phyloP scores from a whole-genome alignment of 2,797 vertebrate species.

The Bufotes viridis region DNA sequence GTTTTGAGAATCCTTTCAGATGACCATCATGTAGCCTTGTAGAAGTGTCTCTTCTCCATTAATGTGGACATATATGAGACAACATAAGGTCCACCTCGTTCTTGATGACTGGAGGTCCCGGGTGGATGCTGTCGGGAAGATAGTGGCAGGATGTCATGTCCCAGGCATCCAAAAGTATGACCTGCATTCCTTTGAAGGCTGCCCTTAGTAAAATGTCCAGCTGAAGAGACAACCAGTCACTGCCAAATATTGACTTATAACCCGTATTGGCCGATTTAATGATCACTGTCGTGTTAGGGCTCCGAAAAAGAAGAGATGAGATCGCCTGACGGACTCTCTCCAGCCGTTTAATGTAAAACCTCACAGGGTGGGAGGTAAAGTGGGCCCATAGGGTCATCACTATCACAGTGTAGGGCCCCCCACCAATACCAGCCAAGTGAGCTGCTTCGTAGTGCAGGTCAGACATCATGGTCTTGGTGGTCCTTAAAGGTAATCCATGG shows the following conservation, averaged over 20 bases:
- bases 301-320: neutral
- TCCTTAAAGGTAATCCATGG: constrained; percentile 66
- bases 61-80: neutral
- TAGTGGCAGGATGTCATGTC: constrained; percentile 7
- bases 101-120: neutral
- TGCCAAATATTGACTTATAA: constrained; percentile 5
- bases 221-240: constrained; percentile 7
- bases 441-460: constrained; percentile 65
- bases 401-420: constrained; percentile 64
- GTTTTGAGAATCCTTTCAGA: too few relatives aligned
- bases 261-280: neutral
- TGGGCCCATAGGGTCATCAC: constrained; percentile 67
- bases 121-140: neutral
- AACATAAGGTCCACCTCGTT: neutral
- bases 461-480: constrained; percentile 49
- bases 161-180: neutral
- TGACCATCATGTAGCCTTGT: too few relatives aligned
- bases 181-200: neutral
- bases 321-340: neutral
- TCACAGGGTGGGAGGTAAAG: constrained; percentile 5
- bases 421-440: constrained; percentile 64
- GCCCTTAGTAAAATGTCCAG: neutral
- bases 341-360: neutral
- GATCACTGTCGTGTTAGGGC: neutral
- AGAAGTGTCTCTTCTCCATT: too few relatives aligned